These are phyloP conservation scores for Brachyptera putata DNA, from an alignment of 2,888 invertebrate species.

Conservation along the genomic window DNA sequence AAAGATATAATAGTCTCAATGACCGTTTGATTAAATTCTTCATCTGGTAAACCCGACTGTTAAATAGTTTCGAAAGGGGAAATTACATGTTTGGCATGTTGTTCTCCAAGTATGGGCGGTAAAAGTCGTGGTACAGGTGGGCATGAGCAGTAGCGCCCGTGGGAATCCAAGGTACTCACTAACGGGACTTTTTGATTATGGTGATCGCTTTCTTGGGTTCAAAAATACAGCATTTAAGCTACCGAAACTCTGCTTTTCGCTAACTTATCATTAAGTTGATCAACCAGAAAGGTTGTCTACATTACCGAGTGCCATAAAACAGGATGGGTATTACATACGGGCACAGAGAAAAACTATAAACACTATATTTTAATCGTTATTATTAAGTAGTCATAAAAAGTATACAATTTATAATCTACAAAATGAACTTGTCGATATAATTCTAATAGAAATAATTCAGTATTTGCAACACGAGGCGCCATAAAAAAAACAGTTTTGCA, in stretches of 20 bases:
- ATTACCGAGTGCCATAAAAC: too few species aligned
- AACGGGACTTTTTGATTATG: slow-evolving; percentile 27
- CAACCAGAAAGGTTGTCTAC: too few species aligned
- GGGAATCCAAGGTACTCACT: neutral
- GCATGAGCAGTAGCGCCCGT: slow-evolving; percentile 13
- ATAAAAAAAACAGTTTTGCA: too few species aligned
- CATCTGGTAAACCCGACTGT: slow-evolving; percentile 28
- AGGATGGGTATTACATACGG: too few species aligned
- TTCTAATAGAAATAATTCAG: too few species aligned
- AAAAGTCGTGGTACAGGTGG: slow-evolving; percentile 19
- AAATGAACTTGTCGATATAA: too few species aligned
- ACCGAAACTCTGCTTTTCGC: slow-evolving; percentile 23
- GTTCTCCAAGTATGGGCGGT: slow-evolving; percentile 8
- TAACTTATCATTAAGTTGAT: slow-evolving; percentile 7
- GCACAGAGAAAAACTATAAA: too few species aligned
- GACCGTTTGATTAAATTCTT: slow-evolving; percentile 31
- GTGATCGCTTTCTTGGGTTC: slow-evolving; percentile 23
- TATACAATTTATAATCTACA: too few species aligned
- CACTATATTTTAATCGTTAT: too few species aligned
- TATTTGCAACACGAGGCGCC: too few species aligned
- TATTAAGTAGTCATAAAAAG: too few species aligned
- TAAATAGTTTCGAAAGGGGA: slow-evolving; percentile 30
- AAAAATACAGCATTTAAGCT: slow-evolving; percentile 28
- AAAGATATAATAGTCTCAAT: slow-evolving; percentile 21
- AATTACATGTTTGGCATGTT: slow-evolving; percentile 27